These are phyloP conservation scores for Triops cancriformis DNA, from an alignment of 1,140 invertebrate genomes.

Conservation along the genomic window DNA sequence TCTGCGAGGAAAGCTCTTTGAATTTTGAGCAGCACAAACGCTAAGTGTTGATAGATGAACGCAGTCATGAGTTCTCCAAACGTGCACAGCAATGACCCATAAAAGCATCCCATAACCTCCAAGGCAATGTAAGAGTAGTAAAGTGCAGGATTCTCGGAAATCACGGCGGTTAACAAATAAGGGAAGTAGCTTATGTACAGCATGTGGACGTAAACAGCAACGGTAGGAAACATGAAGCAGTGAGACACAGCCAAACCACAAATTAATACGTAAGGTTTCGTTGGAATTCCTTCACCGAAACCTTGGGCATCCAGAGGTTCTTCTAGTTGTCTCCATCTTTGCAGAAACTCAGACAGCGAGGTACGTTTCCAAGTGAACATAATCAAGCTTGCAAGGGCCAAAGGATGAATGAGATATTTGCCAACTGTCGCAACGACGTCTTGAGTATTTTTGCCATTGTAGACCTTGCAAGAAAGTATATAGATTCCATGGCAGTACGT, in stretches of 20 bases:
- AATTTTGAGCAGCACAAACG: background rate
- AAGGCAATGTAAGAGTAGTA: background rate
- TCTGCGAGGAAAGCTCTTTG: background rate
- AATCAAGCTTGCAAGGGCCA: background rate
- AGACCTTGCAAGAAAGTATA: background rate
- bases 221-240: background rate
- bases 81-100: background rate
- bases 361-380: background rate
- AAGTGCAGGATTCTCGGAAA: background rate
- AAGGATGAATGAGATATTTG: background rate
- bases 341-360: background rate
- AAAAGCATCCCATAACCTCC: background rate
- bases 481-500: too few species aligned
- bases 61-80: background rate
- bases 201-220: background rate
- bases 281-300: background rate
- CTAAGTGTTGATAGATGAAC: background rate
- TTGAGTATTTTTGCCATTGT: background rate
- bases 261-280: background rate
- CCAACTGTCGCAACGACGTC: background rate
- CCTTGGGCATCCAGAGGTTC: background rate
- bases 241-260: background rate
- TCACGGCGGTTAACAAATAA: background rate
- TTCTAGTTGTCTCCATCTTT: background rate
- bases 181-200: background rate